phyloP scores from a whole-genome alignment of 2,888 invertebrate genomes.

The Eulithis prunata region DNA sequence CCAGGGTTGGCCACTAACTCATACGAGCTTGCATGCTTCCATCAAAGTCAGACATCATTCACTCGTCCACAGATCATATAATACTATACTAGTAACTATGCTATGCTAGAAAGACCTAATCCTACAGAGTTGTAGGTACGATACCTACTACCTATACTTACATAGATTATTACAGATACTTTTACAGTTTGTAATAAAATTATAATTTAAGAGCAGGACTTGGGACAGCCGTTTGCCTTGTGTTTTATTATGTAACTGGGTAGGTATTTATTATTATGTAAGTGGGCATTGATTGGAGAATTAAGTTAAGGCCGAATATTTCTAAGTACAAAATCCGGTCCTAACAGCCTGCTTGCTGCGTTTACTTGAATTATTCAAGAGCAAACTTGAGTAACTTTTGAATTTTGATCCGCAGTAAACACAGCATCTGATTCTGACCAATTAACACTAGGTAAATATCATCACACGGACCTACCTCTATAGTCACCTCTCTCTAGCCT shows the following conservation, averaged over 20 bases:
- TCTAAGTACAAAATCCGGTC: conserved; percentile 23
- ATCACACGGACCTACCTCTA: no score
- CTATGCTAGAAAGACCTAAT: no score
- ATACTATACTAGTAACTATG: no score
- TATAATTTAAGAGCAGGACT: conserved; percentile 21
- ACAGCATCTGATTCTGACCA: neutral
- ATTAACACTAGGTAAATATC: neutral
- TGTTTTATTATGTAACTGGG: conserved; percentile 33
- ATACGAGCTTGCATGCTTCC: no score
- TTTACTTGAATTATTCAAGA: conserved; percentile 16
- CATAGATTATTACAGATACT: neutral
- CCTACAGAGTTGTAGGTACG: no score
- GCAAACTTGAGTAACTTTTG: neutral
- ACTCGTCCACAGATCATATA: no score
- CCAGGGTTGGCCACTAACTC: no score
- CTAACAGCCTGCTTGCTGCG: neutral
- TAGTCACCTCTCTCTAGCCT: no score
- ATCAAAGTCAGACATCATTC: no score
- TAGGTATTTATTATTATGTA: conserved; percentile 23
- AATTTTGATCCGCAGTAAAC: neutral
- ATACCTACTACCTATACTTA: no score
- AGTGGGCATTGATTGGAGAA: conserved; percentile 23
- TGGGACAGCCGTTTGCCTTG: conserved; percentile 31
- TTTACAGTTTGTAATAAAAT: conserved; percentile 6
- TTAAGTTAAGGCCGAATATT: conserved; percentile 29